Percentiles rank a stretch among this genome's conserved stretches.
phyloP scores from a whole-genome alignment of 2,797 vertebrate genomes.

The Staurois parvus region DNA sequence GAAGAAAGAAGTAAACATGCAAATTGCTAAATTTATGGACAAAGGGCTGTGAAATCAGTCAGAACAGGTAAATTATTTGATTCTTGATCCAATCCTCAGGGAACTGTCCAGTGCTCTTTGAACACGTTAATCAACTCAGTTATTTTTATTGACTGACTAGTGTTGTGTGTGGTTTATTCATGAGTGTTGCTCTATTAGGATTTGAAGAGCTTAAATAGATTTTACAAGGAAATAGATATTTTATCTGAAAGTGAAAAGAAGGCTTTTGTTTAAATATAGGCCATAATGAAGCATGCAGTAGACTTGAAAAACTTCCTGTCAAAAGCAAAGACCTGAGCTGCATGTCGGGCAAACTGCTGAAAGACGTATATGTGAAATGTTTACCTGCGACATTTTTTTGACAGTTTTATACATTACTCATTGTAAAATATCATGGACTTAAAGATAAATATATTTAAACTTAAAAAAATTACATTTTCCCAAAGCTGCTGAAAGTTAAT shows the following conservation, averaged over 20 bases:
- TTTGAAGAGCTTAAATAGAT: not conserved
- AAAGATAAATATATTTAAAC: too few relatives aligned
- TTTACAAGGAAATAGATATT: not conserved
- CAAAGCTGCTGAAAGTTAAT: too few relatives aligned
- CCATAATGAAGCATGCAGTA: not conserved
- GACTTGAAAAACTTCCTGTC: not conserved
- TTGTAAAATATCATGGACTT: not conserved
- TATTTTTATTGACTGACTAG: constrained; percentile 41
- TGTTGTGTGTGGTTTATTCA: constrained; percentile 28
- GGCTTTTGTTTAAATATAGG: not conserved
- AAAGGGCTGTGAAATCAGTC: not conserved
- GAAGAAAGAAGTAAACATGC: not conserved
- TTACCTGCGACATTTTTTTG: not conserved
- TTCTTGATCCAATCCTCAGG: constrained; percentile 33
- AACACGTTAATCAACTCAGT: constrained; percentile 43
- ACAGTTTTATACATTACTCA: not conserved
- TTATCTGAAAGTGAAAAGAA: not conserved
- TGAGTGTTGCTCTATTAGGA: not conserved
- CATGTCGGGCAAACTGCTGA: too few relatives aligned
- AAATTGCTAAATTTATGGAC: not conserved
- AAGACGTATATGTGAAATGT: not conserved
- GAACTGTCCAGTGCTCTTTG: constrained; percentile 10
- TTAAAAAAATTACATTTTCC: too few relatives aligned
- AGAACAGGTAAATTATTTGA: constrained; percentile 5
- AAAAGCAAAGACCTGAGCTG: not conserved